A percentile compares a stretch with the other conserved stretches of the same genome.
phyloP scores from a whole-genome alignment of 2,888 invertebrate species.

The Acanthosepion lycidas region DNA sequence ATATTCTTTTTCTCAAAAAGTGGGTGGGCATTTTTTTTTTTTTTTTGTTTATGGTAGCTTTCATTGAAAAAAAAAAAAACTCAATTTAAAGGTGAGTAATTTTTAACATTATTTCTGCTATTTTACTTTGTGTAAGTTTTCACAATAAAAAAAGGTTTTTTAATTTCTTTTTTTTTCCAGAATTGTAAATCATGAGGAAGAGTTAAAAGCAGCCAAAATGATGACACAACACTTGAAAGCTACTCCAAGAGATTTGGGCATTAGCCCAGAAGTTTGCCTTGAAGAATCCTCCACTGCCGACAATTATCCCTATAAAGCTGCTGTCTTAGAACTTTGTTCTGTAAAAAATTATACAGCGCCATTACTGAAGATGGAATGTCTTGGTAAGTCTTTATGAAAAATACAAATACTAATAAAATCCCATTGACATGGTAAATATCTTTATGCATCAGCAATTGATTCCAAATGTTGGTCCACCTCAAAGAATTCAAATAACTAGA shows the following conservation, averaged over 20 bases:
- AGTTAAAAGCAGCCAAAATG: conserved; percentile 61
- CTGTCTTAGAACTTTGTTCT: conserved; percentile 61
- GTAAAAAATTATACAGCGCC: conserved; percentile 62
- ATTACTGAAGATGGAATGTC: conserved; percentile 69
- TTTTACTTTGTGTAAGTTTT: too few relatives aligned
- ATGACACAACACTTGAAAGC: conserved; percentile 62
- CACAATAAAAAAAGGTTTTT: background rate
- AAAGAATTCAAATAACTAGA: too few relatives aligned
- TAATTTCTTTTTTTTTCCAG: conserved; percentile 52
- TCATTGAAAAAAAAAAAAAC: too few relatives aligned
- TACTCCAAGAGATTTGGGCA: conserved; percentile 60
- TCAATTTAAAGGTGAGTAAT: too few relatives aligned
- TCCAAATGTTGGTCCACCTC: too few relatives aligned
- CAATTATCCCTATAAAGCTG: conserved; percentile 63
- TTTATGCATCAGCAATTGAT: too few relatives aligned
- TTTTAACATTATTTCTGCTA: too few relatives aligned
- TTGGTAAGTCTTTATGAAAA: conserved; percentile 61
- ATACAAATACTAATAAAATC: background rate
- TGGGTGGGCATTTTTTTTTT: too few relatives aligned
- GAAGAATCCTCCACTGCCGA: conserved; percentile 45
- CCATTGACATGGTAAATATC: background rate
- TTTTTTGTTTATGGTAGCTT: too few relatives aligned
- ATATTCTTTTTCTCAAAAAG: too few relatives aligned
- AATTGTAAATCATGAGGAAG: conserved; percentile 64
- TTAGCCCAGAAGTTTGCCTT: conserved; percentile 62